Base-by-base conservation (phyloP, 2,113 vertebrate genomes). In the Hydrochoerus hydrochaeris region DNA sequence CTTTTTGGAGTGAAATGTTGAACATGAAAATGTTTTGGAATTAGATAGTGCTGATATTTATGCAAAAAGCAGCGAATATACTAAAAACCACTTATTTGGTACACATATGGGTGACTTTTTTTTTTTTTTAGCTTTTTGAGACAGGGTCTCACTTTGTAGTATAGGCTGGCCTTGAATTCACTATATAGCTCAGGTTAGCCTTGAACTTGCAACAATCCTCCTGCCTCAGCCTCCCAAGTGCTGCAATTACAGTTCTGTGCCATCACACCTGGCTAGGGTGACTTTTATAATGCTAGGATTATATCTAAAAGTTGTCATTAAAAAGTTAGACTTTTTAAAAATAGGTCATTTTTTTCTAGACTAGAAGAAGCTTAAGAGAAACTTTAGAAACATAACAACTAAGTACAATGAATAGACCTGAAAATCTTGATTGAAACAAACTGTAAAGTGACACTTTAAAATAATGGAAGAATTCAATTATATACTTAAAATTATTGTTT, bases 391-490 rank as follows among this genome's bases (percentile, higher is more conserved):
- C 54, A 73, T 69, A 67, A 85, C 16, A 81, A 85, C 8, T 60
- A 63, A 84, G 58, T 71, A 75, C 5, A 63, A 28, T 58, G 32
- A 82, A 44, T 38, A 81, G n/a, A 69, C 26, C 14, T 92, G 49
- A 83, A 38, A 85, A 58, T 92, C 52, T 60, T 63, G 10, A 85
- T 54, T 67, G 77, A 96, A 88, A 69, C 24, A 71, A 82, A 69
- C 28, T 85, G 26, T 86, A 81, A 96, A 93, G 67, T 5, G 73
- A 69, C 12, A 85, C 67, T 67, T 89, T 95, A 91, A 91, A 24
- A 75, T 63, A 91, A 85, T 82, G 16, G 13, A 12, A 17, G 65
- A 89, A 67, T 49, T 63, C 26, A 62, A 83, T 28, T 46, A 30
- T 91, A 35, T 44, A 81, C 58, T 63, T 93, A 6, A 30, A 85